Percentiles rank a stretch among this genome's conserved stretches.
Evolutionary conservation across 2,797 vertebrate genomes (phyloP).

Genomic region (Microctenopoma stevenorrisi): DNA sequence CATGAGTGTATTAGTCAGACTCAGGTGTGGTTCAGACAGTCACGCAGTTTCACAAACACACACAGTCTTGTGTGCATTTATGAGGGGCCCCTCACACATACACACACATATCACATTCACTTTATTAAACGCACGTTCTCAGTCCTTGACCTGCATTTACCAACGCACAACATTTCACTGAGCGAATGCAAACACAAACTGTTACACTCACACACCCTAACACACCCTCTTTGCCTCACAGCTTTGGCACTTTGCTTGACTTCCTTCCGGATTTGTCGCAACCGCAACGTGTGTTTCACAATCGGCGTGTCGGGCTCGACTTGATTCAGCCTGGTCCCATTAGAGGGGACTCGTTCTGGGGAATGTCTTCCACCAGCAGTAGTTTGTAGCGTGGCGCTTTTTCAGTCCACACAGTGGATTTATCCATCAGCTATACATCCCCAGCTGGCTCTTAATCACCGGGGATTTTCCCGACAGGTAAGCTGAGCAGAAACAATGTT

Average conservation of each 20-base stretch:
- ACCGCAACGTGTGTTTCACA: constrained; percentile 39
- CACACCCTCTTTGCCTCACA: constrained; percentile 29
- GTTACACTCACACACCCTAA: constrained; percentile 42
- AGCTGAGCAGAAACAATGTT: constrained; percentile 57
- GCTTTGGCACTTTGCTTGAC: constrained; percentile 16
- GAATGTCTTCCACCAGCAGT: neutral
- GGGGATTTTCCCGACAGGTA: constrained; percentile 52
- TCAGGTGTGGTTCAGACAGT: constrained; percentile 50
- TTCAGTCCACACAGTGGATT: constrained; percentile 53
- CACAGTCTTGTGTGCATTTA: neutral
- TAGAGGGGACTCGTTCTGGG: neutral
- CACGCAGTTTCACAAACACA: constrained; percentile 3
- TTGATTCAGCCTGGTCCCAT: constrained; percentile 26
- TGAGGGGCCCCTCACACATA: neutral
- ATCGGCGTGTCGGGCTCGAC: constrained; percentile 8
- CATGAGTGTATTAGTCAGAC: constrained; percentile 50
- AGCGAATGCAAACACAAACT: constrained; percentile 2
- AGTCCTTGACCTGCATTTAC: constrained; percentile 14
- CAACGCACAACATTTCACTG: constrained; percentile 8
- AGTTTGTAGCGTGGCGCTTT: constrained; percentile 4
- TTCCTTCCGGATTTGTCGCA: constrained; percentile 57
- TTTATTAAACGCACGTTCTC: constrained; percentile 7
- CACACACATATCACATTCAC: constrained; percentile 5
- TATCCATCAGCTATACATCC: constrained; percentile 38
- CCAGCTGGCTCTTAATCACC: constrained; percentile 66